Evolutionary conservation across 2,113 vertebrate species (phyloP), one percentile per base, ranked within the genome.

Genomic region (Nothobranchius furzeri): DNA sequence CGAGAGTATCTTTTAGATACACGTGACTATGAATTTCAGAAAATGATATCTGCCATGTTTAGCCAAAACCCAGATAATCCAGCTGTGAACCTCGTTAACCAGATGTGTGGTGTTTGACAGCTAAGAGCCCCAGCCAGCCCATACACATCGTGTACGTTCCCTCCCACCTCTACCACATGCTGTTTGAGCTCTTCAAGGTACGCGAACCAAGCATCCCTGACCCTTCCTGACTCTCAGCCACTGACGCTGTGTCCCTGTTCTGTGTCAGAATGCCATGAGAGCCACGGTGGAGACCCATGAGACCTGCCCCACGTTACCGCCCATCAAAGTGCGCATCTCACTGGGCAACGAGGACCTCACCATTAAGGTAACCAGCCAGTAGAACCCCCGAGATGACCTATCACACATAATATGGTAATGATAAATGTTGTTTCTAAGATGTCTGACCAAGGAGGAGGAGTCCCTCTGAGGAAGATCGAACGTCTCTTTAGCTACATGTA

Each of bases 161-260:
- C 6, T 99, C 98, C 36, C 98, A 99, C 69, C 95, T 99, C 36
- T 98, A 98, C 80, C 97, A 99, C 57, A 99, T 99, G 95, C 92
- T 99, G 59, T 99, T 99, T 90, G 97, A 99, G 85, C 96, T 99
- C 15, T 98, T 99, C 81, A 99, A 99, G 97, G 98, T 99, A 93
- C 15, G 45, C 74, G 60, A 12, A 0, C 8, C 2, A 40, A 24
- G 0, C 13, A 0, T 10, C 0, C 30, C 30, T 20, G 30, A 30
- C 30, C 30, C 30, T 30, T 30, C 30, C 4, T 25, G 14, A n/a
- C 57, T 2, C 3, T 14, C 15, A 25, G 37, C 35, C 2, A 7
- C 43, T 68, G 14, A 4, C 24, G 55, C 2, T 50, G 4, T 63
- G 37, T 43, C 6, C 1, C 13, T 62, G 43, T 53, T 56, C 70